Conservation (phyloP, 2,113 vertebrate genomes). For the Nycticryphes semicollaris region DNA sequence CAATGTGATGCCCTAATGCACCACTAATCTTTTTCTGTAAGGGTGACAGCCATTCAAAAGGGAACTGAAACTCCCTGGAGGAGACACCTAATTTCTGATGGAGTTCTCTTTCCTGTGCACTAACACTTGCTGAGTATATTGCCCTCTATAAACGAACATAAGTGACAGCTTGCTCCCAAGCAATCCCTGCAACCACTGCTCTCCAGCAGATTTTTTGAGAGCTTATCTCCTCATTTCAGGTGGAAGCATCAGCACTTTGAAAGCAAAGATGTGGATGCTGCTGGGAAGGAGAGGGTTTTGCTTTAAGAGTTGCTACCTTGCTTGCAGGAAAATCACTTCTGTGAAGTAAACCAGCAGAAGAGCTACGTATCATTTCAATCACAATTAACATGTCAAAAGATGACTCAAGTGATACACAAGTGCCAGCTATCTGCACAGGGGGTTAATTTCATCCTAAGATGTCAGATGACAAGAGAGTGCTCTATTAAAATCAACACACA, state of each 20-base stretch:
- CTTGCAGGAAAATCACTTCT: slow-evolving; percentile 16
- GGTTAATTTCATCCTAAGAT: slow-evolving; percentile 38
- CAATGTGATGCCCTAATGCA: not conserved
- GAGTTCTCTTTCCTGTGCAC: not conserved
- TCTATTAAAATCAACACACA: slow-evolving; percentile 31
- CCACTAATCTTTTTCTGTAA: not conserved
- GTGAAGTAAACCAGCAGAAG: slow-evolving; percentile 12
- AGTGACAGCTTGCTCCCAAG: not conserved
- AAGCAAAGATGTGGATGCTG: slow-evolving; percentile 10
- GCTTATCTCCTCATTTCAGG: not conserved
- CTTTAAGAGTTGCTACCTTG: not conserved
- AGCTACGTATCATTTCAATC: slow-evolving; percentile 3
- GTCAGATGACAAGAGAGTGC: not conserved
- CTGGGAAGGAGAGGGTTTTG: not conserved
- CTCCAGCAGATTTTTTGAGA: not conserved
- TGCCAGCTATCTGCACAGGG: slow-evolving; percentile 32
- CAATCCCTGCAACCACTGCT: not conserved
- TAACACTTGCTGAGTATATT: not conserved
- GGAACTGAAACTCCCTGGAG: not conserved
- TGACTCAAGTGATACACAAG: slow-evolving; percentile 26
- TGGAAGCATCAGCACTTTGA: not conserved
- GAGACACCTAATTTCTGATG: not conserved
- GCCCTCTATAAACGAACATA: not conserved
- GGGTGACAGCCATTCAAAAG: not conserved
- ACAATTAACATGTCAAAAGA: slow-evolving; percentile 23